Evolutionary conservation across 2,888 invertebrate genomes (phyloP).

Genomic region (Xanthia icteritia): DNA sequence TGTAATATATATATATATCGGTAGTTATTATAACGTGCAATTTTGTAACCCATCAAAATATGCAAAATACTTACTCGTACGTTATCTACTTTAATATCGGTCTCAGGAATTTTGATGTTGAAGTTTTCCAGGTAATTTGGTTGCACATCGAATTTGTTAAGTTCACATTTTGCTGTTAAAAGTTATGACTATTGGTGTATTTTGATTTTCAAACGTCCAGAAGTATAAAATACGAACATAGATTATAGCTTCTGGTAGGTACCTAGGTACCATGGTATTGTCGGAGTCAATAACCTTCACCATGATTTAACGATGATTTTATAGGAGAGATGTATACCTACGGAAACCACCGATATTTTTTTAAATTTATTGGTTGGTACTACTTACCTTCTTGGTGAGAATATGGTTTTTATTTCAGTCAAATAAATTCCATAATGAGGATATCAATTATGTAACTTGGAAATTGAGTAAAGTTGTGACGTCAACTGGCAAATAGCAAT

Average conservation of each 20-base stretch:
- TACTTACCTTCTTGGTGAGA: background rate
- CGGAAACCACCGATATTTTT: background rate
- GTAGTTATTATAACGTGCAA: constrained; percentile 14
- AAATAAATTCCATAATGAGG: background rate
- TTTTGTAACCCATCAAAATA: constrained; percentile 21
- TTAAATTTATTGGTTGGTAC: background rate
- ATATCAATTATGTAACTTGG: background rate
- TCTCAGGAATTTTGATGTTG: constrained; percentile 9
- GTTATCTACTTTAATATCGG: background rate
- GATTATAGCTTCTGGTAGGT: too few species aligned
- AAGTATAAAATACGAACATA: constrained; percentile 2
- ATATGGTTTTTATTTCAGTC: background rate
- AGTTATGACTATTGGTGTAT: background rate
- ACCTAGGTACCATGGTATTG: background rate
- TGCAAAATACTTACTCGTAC: constrained; percentile 8
- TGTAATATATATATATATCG: constrained; percentile 14
- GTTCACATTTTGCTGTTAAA: background rate
- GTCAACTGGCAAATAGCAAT: background rate
- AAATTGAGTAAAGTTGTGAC: background rate
- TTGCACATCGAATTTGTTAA: constrained; percentile 4
- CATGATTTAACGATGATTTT: constrained; percentile 15
- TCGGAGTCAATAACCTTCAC: constrained; percentile 14
- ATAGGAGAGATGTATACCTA: background rate
- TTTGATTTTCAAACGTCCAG: background rate
- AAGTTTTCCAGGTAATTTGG: constrained; percentile 12